These are phyloP conservation scores for Tretioscincus oriximinensis DNA, from an alignment of 2,113 vertebrate species.

Conservation along the genomic window DNA sequence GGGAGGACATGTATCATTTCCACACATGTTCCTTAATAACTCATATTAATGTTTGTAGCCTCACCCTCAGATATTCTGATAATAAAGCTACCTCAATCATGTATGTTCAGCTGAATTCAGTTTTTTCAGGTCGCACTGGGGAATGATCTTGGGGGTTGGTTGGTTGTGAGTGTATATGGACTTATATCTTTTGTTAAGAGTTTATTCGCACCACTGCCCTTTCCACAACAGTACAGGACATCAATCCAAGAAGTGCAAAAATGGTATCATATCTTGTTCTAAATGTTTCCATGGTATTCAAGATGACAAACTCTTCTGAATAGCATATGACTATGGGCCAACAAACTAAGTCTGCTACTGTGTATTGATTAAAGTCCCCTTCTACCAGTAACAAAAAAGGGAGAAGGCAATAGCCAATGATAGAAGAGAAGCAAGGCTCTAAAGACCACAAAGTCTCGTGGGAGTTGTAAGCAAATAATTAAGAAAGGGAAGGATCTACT, in stretches of 20 bases:
- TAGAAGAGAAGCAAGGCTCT: too few species aligned
- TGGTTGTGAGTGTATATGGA: background rate
- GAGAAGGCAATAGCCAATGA: background rate
- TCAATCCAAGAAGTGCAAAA: too few species aligned
- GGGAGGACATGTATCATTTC: background rate
- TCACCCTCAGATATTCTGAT: background rate
- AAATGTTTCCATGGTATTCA: too few species aligned
- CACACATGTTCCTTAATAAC: background rate
- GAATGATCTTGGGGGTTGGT: background rate
- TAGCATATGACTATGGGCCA: too few species aligned
- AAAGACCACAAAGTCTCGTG: too few species aligned
- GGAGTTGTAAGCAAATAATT: too few species aligned
- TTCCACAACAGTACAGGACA: too few species aligned
- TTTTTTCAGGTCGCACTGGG: background rate
- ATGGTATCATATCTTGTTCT: too few species aligned
- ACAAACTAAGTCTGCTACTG: too few species aligned
- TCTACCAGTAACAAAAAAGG: background rate
- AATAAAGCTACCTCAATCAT: background rate
- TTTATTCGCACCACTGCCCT: slow-evolving; percentile 13
- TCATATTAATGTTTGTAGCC: background rate
- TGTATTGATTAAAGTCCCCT: background rate
- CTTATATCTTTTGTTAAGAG: background rate
- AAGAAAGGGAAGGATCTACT: too few species aligned
- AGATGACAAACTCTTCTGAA: too few species aligned
- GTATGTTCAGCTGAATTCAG: background rate